Conservation (phyloP, 2,888 invertebrate genomes). For the Xestia rhomboidea region DNA sequence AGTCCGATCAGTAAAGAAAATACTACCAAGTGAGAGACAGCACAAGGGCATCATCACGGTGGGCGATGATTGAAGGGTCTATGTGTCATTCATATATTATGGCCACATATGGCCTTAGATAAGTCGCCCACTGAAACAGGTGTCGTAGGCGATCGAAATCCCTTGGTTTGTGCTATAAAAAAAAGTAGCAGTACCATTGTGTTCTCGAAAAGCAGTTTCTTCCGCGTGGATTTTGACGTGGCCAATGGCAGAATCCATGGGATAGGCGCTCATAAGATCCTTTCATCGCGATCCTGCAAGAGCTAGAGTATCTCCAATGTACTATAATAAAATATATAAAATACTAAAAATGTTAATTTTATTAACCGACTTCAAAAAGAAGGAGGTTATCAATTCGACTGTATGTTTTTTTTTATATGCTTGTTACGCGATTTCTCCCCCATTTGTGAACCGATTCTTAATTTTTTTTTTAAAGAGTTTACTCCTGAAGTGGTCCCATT, state of each 20-base stretch:
- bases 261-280: not conserved
- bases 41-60: constrained; percentile 20
- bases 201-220: too few relatives aligned
- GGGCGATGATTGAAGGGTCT: constrained; percentile 37
- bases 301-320: not conserved
- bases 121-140: constrained; percentile 51
- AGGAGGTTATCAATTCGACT: too few relatives aligned
- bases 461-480: too few relatives aligned
- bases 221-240: not conserved
- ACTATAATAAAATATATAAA: too few relatives aligned
- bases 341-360: too few relatives aligned
- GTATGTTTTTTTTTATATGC: too few relatives aligned
- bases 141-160: constrained; percentile 34
- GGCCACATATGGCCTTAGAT: constrained; percentile 73
- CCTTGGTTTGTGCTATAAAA: constrained; percentile 21
- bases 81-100: constrained; percentile 63
- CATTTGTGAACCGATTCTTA: too few relatives aligned
- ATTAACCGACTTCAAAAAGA: too few relatives aligned
- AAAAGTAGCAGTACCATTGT: too few relatives aligned
- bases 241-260: not conserved
- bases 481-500: too few relatives aligned
- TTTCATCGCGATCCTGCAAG: not conserved
- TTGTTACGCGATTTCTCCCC: too few relatives aligned
- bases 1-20: not conserved
- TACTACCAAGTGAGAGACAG: not conserved